phyloP scores from a whole-genome alignment of 2,113 vertebrate genomes.

The Elgaria multicarinata region DNA sequence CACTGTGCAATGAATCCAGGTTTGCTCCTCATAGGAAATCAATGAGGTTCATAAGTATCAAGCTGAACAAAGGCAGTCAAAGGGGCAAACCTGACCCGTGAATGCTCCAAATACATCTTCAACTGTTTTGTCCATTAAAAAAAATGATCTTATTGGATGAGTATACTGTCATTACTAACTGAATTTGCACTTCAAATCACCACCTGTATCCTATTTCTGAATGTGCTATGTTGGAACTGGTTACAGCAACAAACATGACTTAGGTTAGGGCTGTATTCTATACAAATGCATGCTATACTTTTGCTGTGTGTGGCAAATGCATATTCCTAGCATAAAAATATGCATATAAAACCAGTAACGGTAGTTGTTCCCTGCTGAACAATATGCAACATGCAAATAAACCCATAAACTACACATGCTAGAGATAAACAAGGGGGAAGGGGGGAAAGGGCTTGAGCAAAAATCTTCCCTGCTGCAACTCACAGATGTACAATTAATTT shows the following conservation, averaged over 20 bases:
- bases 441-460: background rate
- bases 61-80: constrained; percentile 28
- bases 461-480: background rate
- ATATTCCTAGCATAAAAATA: background rate
- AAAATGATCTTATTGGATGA: background rate
- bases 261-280: background rate
- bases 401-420: background rate
- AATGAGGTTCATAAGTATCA: constrained; percentile 24
- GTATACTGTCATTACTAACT: background rate
- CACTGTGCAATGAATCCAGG: constrained; percentile 31
- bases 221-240: background rate
- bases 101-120: background rate
- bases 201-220: background rate
- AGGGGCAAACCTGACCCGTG: constrained; percentile 23
- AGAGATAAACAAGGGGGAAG: background rate
- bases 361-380: background rate
- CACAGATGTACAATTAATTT: background rate
- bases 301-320: background rate
- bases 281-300: background rate
- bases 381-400: background rate
- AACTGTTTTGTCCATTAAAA: background rate
- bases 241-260: background rate
- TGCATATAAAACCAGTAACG: background rate
- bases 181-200: background rate
- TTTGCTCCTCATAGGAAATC: constrained; percentile 61